Conservation (phyloP, 2,113 vertebrate genomes). For the Paramormyrops kingsleyae region DNA sequence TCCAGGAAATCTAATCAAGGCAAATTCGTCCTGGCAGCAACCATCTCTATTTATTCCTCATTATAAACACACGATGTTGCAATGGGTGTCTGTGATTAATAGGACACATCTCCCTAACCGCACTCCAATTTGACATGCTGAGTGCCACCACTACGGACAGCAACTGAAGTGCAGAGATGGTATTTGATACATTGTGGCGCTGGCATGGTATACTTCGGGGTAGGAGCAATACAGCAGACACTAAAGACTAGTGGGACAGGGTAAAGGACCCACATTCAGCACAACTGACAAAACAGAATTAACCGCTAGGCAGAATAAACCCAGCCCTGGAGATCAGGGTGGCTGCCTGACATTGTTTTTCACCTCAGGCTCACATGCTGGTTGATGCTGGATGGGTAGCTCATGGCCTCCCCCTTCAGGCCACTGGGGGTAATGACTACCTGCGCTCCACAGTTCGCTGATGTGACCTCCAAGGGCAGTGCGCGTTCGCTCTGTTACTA, state of each 20-base stretch:
- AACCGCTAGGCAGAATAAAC: background rate
- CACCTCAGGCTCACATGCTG: background rate
- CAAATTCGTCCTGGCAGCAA: slow-evolving; percentile 36
- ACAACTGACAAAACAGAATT: background rate
- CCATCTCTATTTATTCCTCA: slow-evolving; percentile 50
- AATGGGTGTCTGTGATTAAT: slow-evolving; percentile 44
- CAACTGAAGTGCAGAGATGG: background rate
- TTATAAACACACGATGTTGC: slow-evolving; percentile 26
- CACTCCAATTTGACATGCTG: slow-evolving; percentile 51
- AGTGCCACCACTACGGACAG: slow-evolving; percentile 24
- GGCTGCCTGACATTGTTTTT: background rate
- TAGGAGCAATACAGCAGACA: background rate
- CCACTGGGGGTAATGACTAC: slow-evolving; percentile 15
- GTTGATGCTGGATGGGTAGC: background rate
- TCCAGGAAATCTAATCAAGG: slow-evolving; percentile 46
- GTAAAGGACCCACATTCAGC: background rate
- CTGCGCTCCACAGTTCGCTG: slow-evolving; percentile 34
- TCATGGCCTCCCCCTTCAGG: background rate
- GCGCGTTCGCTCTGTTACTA: slow-evolving; percentile 50
- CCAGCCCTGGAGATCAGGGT: background rate
- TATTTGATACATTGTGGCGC: background rate
- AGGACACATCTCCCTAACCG: slow-evolving; percentile 51
- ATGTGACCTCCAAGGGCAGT: slow-evolving; percentile 61
- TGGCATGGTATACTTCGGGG: background rate
- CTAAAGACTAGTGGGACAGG: background rate